Evolutionary conservation across 53 echinoderm and acorn worm genomes (phyloP), one percentile per base, ranked within the genome.

Genomic region (Crossaster papposus): DNA sequence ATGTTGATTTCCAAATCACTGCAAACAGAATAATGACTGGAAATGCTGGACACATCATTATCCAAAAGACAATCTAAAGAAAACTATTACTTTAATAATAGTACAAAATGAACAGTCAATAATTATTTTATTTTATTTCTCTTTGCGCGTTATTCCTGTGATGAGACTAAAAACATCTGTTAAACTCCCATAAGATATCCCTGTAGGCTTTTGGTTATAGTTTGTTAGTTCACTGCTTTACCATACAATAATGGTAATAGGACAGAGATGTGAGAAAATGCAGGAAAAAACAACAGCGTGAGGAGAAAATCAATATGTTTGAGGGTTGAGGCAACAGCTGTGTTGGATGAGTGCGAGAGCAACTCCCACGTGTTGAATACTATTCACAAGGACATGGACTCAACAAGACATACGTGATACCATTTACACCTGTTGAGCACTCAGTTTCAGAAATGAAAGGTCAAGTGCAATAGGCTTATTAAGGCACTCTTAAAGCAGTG

Each of bases 271-370:
- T 37, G 72, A 62, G 87, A 87, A 77, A 87, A 75, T 75, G 76
- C 87, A 77, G 62, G 35, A 76, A 87, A 87, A 77, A 77, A 87
- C 87, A 77, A 58, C 87, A 75, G 75, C 62, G 24, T 77, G 65
- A 76, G n/a, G n/a, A n/a, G n/a, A 85, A 74, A 87, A 87, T 87
- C 87, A 87, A 87, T 87, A 87, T 75, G 63, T 87, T 87, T 75
- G 87, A 87, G 87, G 54, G 87, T 77, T 87, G 77, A 77, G 77
- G 87, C 87, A 87, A 87, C 87, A 87, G 87, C 87, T 87, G 87
- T 87, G 76, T 62, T 77, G 87, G 87, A 87, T 53, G 77, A 87
- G 87, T 63, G 77, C 35, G 32, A 76, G 55, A 77, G 87, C 18
- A 55, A 87, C 87, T 62, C 76, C 87, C 87, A 87, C 76, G 55